These are phyloP conservation scores for Peromyscus melanophrys DNA, from an alignment of 2,797 vertebrate species.

Conservation along the genomic window DNA sequence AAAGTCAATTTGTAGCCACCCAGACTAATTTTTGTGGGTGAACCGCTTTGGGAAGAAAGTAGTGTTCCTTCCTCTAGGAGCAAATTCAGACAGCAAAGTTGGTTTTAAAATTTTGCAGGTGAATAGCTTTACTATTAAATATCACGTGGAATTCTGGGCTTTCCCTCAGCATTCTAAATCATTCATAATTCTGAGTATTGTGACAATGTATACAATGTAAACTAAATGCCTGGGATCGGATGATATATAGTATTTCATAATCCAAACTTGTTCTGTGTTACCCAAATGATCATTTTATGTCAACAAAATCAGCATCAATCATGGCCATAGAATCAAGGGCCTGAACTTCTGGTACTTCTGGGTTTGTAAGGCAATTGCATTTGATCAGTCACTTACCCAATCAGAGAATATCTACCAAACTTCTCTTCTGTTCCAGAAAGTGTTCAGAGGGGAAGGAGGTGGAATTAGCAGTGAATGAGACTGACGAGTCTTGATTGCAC, in stretches of 20 bases:
- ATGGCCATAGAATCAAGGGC: not conserved
- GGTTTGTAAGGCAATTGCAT: slow-evolving; percentile 25
- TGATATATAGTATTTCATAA: not conserved
- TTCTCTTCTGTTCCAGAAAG: not conserved
- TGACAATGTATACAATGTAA: slow-evolving; percentile 50
- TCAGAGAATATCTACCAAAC: not conserved
- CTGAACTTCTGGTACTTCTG: not conserved
- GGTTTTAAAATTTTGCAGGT: slow-evolving; percentile 62
- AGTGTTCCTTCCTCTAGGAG: slow-evolving; percentile 33
- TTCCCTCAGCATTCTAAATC: not conserved
- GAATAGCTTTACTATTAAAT: slow-evolving; percentile 41
- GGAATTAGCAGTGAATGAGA: not conserved
- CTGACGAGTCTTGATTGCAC: not conserved
- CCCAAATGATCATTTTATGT: slow-evolving; percentile 48
- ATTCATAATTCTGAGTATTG: slow-evolving; percentile 39
- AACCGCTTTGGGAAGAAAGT: slow-evolving; percentile 67
- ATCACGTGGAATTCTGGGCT: not conserved
- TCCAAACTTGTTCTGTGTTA: not conserved
- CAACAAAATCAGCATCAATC: slow-evolving; percentile 27
- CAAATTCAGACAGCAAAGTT: slow-evolving; percentile 59
- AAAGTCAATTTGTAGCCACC: slow-evolving; percentile 75
- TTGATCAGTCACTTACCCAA: not conserved
- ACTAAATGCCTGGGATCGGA: slow-evolving; percentile 22
- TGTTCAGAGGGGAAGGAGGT: not conserved
- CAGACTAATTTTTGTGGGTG: slow-evolving; percentile 25